Conservation (phyloP, 2,888 invertebrate genomes). For the Drosophila quinaria region DNA sequence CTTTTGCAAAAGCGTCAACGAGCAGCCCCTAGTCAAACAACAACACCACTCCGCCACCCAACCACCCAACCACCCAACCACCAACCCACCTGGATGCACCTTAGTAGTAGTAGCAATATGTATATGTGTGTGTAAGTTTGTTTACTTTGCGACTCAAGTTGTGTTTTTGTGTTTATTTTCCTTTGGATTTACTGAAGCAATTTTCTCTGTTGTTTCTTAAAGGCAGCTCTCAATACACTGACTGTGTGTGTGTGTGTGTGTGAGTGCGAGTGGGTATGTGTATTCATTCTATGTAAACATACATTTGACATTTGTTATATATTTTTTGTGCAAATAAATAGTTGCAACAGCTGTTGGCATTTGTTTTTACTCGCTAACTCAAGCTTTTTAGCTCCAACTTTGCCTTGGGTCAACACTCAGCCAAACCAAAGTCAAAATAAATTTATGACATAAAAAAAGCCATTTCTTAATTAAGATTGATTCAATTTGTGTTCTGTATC, state of each 20-base stretch:
- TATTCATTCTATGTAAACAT: slow-evolving; percentile 68
- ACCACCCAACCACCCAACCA: slow-evolving; percentile 26
- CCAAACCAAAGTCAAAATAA: slow-evolving; percentile 8
- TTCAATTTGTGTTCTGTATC: slow-evolving; percentile 53
- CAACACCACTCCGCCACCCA: background rate
- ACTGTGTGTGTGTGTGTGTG: slow-evolving; percentile 14
- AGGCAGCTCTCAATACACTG: slow-evolving; percentile 42
- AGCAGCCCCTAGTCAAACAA: slow-evolving; percentile 41
- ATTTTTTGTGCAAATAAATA: slow-evolving; percentile 80
- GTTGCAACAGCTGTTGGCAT: slow-evolving; percentile 79
- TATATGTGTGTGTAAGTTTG: slow-evolving; percentile 44
- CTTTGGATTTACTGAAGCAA: slow-evolving; percentile 81
- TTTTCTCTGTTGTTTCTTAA: slow-evolving; percentile 78
- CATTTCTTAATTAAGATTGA: slow-evolving; percentile 77
- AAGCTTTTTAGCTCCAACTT: slow-evolving; percentile 1
- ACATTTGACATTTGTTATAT: slow-evolving; percentile 78
- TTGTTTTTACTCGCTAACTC: slow-evolving; percentile 34
- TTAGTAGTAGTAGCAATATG: slow-evolving; percentile 17
- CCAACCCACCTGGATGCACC: slow-evolving; percentile 67
- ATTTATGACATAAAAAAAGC: slow-evolving; percentile 47
- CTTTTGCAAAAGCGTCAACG: slow-evolving; percentile 65
- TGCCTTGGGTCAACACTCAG: slow-evolving; percentile 3
- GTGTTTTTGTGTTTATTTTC: slow-evolving; percentile 79
- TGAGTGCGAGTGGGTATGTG: too few relatives aligned
- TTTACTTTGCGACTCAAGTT: slow-evolving; percentile 77